Evolutionary conservation across 2,113 vertebrate genomes (phyloP).

Genomic region (Pangasianodon hypophthalmus): DNA sequence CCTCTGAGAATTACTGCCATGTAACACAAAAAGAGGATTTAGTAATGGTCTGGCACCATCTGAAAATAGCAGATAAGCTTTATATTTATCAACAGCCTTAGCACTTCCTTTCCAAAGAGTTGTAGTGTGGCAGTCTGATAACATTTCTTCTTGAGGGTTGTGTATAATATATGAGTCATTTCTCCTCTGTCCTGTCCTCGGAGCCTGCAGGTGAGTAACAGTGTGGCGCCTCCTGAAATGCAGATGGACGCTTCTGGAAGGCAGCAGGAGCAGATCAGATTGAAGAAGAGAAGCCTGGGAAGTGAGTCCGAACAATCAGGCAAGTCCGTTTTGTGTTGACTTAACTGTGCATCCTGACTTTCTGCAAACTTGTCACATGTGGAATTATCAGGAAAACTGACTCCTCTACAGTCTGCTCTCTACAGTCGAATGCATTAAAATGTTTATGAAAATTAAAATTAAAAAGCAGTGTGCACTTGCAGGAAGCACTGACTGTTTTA

Average conservation of each 20-base stretch:
- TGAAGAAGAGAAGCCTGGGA: constrained; percentile 44
- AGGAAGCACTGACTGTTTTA: not conserved
- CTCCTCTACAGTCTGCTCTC: not conserved
- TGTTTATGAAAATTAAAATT: too few relatives aligned
- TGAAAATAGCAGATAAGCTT: constrained; percentile 10
- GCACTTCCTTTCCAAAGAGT: not conserved
- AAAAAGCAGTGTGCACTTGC: not conserved
- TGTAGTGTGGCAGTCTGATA: not conserved
- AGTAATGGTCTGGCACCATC: not conserved
- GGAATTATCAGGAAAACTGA: not conserved
- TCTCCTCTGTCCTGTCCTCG: constrained; percentile 39
- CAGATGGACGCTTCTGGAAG: not conserved
- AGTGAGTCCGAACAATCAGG: constrained; percentile 39
- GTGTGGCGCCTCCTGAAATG: not conserved
- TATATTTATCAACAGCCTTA: not conserved
- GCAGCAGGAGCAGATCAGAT: constrained; percentile 31
- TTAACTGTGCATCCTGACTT: not conserved
- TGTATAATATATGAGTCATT: not conserved
- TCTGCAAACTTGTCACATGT: not conserved
- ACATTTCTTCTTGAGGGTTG: not conserved
- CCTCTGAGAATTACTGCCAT: not conserved
- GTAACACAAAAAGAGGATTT: not conserved
- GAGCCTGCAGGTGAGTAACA: constrained; percentile 49
- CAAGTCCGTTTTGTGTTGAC: constrained; percentile 8
- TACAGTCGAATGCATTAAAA: not conserved